Base-by-base conservation (phyloP, 2,797 vertebrate genomes). In the Helarctos malayanus region DNA sequence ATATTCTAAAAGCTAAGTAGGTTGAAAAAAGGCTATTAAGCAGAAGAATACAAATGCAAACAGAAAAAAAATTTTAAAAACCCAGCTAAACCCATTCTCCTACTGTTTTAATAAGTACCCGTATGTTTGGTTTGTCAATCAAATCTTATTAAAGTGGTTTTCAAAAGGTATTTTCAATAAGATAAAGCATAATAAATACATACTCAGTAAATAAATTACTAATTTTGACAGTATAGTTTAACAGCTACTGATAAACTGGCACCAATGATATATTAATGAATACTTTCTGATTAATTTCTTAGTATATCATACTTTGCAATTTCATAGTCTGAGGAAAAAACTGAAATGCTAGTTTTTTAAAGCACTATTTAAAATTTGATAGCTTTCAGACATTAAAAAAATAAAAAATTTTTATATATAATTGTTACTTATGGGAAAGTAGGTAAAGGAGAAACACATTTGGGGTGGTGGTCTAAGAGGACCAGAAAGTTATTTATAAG, bases 21-120 rank as follows among this genome's bases (percentile, higher is more conserved):
- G 13, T 27, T 75, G 29, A 81, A 89, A 54, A 59, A 52, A 75
- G 92, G 32, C 35, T 85, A 45, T 32, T 94, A 54, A 35, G 38
- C 15, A 94, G n/a, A 92, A 86, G 38, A 82, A 92, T 41, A 56
- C n/a, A 92, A 29, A 90, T 32, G 13, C 21, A 94, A 94, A 91
- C 25, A 63, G 29, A 73, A 68, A 88, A 71, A 84, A 49, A 14
- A 4, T 52, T 29, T 65, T 11, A n/a, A n/a, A 89, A 59, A 71
- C 68, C 2, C 2, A 59, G 73, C 32, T 14, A 93, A 93, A 90
- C 11, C 13, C 85, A 86, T 86, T 56, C 7, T 12, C 18, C 59
- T 65, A 56, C 8, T 49, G 19, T 83, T 23, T 80, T 90, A 57
- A 19, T 27, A 87, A 29, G 41, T 18, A 91, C 0, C n/a, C 8